Base-by-base conservation (phyloP, 1,140 invertebrate species). In the Bombus sibiricus region DNA sequence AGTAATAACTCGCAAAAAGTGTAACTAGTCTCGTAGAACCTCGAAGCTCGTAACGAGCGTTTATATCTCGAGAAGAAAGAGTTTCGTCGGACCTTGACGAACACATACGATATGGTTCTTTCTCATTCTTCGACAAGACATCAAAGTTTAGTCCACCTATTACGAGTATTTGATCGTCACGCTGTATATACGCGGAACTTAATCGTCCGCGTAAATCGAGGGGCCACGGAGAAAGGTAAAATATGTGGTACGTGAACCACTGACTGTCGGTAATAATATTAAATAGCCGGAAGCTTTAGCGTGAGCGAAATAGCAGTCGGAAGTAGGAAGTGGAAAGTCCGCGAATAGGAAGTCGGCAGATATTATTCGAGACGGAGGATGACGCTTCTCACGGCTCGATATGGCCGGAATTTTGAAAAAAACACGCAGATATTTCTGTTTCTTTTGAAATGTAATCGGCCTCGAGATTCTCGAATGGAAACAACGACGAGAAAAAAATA, bases 141-240 rank as follows among this genome's bases (percentile, higher is more conserved):
- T 53, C 18, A 6, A 6, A 53, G 5, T 53, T 53, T 53, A 53
- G 43, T 18, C 5, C 47, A 18, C 47, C 2, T 1, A 41, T 47
- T 8, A 8, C 15, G 13, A 0, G 34, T 59, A 28, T 10, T 64
- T 64, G 12, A 4, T n/a, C 0, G 62, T 8, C 64, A 22, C n/a
- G 28, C 25, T 32, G 37, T 39, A 22, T 34, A 28, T 12, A 32
- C 8, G 15, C 22, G 43, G 22, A 8, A 59, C 66, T 73, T 76
- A 83, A 76, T 66, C 43, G 73, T 32, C 15, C 73, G 43, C 73
- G 43, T 62, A 53, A 75, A 76, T 76, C 72, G 41, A 47, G 72
- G 41, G 15, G 10, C 57, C 59, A 13, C 62, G 43, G 64, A 69
- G 66, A 80, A 71, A 80, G 79, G 43, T 28, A 28, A 34, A 57